Evolutionary conservation across 2,888 invertebrate species (phyloP).

Genomic region (Brachyptera putata): DNA sequence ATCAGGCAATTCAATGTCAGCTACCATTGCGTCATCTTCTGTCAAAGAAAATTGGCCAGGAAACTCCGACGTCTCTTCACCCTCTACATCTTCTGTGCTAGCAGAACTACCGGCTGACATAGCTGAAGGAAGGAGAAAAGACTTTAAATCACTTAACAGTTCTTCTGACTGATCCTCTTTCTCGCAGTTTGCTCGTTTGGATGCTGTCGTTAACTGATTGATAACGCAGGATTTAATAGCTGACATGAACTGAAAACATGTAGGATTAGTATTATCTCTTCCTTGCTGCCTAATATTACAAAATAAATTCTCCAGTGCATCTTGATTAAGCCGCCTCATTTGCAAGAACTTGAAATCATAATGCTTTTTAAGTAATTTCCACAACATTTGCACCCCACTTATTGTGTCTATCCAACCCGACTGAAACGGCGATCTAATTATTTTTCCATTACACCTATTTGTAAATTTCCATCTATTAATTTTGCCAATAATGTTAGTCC

Average conservation of each 20-base stretch:
- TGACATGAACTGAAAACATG: neutral
- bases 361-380: neutral
- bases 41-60: no score
- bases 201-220: neutral
- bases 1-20: no score
- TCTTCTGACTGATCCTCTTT: neutral
- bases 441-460: neutral
- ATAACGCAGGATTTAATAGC: neutral
- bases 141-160: neutral
- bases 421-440: neutral
- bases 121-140: neutral
- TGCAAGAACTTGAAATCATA: neutral
- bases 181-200: neutral
- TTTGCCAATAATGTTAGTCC: neutral
- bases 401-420: neutral
- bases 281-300: neutral
- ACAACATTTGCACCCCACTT: neutral
- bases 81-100: no score
- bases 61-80: no score
- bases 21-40: no score
- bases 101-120: no score
- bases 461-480: neutral
- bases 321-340: slow-evolving; percentile 1
- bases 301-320: neutral
- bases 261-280: neutral